Percentiles rank a stretch among this genome's conserved stretches.
Evolutionary conservation across 2,797 vertebrate genomes (phyloP).

Genomic region (Xenops minutus): DNA sequence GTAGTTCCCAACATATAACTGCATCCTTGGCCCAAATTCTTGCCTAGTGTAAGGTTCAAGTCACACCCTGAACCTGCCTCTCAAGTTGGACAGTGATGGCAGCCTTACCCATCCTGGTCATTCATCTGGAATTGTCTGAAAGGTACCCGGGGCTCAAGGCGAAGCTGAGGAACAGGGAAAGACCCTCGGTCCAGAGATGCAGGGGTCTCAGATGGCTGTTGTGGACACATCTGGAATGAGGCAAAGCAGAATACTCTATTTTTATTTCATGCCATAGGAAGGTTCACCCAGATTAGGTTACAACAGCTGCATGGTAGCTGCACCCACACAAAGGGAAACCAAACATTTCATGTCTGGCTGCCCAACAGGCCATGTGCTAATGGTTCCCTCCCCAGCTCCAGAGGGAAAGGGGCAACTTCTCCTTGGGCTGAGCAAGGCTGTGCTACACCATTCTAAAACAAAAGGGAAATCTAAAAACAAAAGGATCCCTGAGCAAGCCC

Average conservation of each 20-base stretch:
- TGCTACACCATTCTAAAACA: background rate
- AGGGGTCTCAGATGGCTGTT: conserved; percentile 85
- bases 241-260: background rate
- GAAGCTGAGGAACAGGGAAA: conserved; percentile 82
- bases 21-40: background rate
- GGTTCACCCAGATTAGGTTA: background rate
- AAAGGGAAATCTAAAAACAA: background rate
- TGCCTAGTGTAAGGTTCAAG: background rate
- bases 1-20: background rate
- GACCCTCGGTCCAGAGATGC: conserved; percentile 78
- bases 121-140: conserved; percentile 87
- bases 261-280: background rate
- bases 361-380: background rate
- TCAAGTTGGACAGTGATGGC: background rate
- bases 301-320: accelerated
- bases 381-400: background rate
- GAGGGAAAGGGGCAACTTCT: background rate
- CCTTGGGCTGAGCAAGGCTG: background rate
- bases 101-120: conserved; percentile 82
- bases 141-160: conserved; percentile 88
- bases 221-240: conserved; percentile 91
- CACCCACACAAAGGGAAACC: background rate
- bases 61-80: background rate
- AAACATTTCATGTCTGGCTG: background rate
- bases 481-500: background rate